A percentile compares a stretch with the other conserved stretches of the same genome.
phyloP scores from a whole-genome alignment of 2,888 invertebrate species.

The Nymphalis urticae region DNA sequence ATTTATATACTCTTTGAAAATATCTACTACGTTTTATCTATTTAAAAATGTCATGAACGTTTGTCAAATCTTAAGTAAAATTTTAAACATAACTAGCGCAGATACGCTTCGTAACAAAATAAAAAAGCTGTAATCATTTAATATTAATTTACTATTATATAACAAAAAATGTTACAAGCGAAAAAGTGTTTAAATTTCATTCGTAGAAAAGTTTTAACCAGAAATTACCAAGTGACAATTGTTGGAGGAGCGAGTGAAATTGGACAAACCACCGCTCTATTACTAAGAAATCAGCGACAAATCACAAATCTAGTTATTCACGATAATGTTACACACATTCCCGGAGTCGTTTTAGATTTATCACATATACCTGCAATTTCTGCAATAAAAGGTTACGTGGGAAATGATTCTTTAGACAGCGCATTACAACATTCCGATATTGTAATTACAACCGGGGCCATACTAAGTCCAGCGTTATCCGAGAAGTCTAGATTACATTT shows the following conservation, averaged over 20 bases:
- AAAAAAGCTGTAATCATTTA: too few species aligned
- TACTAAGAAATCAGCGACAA: constrained; percentile 81
- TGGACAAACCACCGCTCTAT: constrained; percentile 79
- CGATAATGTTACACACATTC: constrained; percentile 66
- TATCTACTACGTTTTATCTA: not conserved
- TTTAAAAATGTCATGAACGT: not conserved
- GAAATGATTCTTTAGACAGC: constrained; percentile 53
- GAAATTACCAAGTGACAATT: constrained; percentile 62
- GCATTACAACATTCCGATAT: constrained; percentile 81
- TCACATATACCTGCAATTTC: constrained; percentile 70
- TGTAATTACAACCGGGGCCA: constrained; percentile 85
- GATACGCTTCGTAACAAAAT: too few species aligned
- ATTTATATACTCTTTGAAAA: too few species aligned
- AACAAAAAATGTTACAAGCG: constrained; percentile 29
- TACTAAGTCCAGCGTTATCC: constrained; percentile 82
- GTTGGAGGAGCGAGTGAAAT: constrained; percentile 71
- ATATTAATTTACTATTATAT: too few species aligned
- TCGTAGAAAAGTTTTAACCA: constrained; percentile 35
- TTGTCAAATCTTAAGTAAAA: not conserved
- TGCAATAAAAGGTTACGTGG: constrained; percentile 55
- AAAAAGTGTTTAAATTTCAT: constrained; percentile 33
- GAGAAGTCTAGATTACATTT: constrained; percentile 81
- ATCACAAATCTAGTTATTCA: constrained; percentile 83
- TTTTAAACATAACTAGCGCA: not conserved
- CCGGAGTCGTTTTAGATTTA: constrained; percentile 70